phyloP scores from a whole-genome alignment of 2,888 invertebrate genomes.

The Oxyteleia sp. region DNA sequence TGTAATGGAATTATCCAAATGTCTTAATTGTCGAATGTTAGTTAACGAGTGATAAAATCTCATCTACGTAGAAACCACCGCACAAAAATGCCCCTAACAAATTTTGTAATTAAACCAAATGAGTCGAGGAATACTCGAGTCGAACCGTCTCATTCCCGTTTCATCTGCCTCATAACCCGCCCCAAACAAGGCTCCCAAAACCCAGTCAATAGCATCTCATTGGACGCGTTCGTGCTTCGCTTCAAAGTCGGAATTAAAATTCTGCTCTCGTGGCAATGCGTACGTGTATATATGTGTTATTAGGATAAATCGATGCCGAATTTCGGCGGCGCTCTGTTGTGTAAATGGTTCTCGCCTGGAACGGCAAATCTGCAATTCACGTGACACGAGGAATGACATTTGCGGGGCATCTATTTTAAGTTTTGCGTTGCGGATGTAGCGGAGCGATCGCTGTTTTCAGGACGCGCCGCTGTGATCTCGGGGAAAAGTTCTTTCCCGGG shows the following conservation, averaged over 20 bases:
- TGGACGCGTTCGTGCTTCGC: no score
- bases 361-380: conserved; percentile 57
- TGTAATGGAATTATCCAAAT: no score
- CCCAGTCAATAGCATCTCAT: no score
- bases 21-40: no score
- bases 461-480: conserved; percentile 59
- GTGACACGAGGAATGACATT: conserved; percentile 38
- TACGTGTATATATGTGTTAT: conserved; percentile 12
- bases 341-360: conserved; percentile 27
- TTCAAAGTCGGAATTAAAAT: conserved; percentile 47
- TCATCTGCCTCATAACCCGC: no score
- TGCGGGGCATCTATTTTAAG: conserved; percentile 61
- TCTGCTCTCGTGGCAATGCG: neutral
- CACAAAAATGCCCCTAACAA: no score
- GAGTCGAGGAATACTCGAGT: no score
- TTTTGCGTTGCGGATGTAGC: conserved; percentile 66
- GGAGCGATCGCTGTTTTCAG: conserved; percentile 64
- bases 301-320: conserved; percentile 10
- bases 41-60: no score
- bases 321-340: conserved; percentile 11
- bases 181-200: no score
- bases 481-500: conserved; percentile 54
- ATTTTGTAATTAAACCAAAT: no score
- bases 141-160: no score
- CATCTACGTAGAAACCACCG: no score